phyloP scores from a whole-genome alignment of 2,888 invertebrate species.

The Pycnomerus fuliginosus region DNA sequence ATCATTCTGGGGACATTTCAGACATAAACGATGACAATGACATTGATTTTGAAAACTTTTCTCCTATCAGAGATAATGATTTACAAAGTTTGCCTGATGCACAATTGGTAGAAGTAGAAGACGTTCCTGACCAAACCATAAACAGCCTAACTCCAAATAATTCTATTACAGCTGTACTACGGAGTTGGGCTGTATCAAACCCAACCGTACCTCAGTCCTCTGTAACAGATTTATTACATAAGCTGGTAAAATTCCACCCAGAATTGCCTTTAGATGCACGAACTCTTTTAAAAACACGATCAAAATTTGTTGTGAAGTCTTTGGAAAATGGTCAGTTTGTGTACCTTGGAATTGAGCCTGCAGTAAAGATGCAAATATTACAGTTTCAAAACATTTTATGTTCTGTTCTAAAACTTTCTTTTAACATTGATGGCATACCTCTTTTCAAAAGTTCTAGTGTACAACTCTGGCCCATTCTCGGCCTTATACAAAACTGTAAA shows the following conservation, averaged over 20 bases:
- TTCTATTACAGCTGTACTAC: too few species aligned
- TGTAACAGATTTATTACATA: constrained; percentile 13
- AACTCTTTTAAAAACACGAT: constrained; percentile 14
- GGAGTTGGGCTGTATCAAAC: constrained; percentile 1
- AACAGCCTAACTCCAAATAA: too few species aligned
- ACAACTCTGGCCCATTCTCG: constrained; percentile 19
- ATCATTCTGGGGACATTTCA: too few species aligned
- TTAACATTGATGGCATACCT: constrained; percentile 23
- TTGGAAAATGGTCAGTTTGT: constrained; percentile 8
- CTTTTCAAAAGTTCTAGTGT: constrained; percentile 12
- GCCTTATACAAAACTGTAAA: constrained; percentile 14
- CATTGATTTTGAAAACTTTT: background rate
- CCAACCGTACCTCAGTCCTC: constrained; percentile 12
- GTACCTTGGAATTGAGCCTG: constrained; percentile 7
- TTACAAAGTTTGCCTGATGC: background rate
- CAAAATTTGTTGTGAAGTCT: constrained; percentile 3
- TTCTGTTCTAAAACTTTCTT: constrained; percentile 4
- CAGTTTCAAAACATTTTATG: constrained; percentile 4
- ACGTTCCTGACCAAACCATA: background rate
- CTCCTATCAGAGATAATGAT: background rate
- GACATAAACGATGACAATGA: background rate
- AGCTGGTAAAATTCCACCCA: constrained; percentile 18
- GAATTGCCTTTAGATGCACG: constrained; percentile 20
- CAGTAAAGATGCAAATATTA: constrained; percentile 3
- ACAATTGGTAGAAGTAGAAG: background rate